Base-by-base conservation (phyloP, 2,797 vertebrate species). In the Triplophysa yarkandensis region DNA sequence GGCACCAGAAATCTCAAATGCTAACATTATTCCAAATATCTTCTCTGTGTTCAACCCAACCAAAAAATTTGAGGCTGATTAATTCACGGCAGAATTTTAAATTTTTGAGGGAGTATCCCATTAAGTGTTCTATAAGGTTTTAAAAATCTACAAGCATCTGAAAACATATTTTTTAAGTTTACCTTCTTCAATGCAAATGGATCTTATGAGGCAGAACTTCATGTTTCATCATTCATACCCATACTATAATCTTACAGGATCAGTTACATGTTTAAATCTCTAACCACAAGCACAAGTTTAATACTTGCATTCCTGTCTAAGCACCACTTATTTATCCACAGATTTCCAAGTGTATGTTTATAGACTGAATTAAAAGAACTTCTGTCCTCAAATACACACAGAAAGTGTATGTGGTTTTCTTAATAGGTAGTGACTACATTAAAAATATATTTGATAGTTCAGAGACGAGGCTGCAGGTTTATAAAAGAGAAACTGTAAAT, bases 401-500 rank as follows among this genome's bases (percentile, higher is more conserved):
- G 10, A 25, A 10, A 4, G 0, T 28, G 52, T 10, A n/a, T 34
- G 28, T 58, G 55, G 55, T 34, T 32, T n/a, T 32, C 14, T 28
- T n/a, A 17, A 30, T 30, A 32, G 27, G 28, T 23, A 41, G 25
- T 44, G 32, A 50, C 66, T 46, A 43, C n/a, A 4, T 44, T 55
- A 57, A 55, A n/a, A n/a, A n/a, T n/a, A 36, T 65, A 17, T 23
- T 55, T 74, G 36, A 74, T 28, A 19, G 25, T 74, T 65, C 44
- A 27, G 65, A 57, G 25, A 74, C 43, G 9, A 7, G 32, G n/a
- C 3, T 55, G 27, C 39, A 25, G 27, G 36, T 44, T 74, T 65
- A 32, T 30, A 44, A 27, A 55, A 55, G 34, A 65, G 25, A 19
- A 19, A 27, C 44, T 52, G 19, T 63, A 65, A 65, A 65, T 57